Evolutionary conservation across 2,113 vertebrate species (phyloP), one percentile per base, ranked within the genome.

Genomic region (Limanda limanda): DNA sequence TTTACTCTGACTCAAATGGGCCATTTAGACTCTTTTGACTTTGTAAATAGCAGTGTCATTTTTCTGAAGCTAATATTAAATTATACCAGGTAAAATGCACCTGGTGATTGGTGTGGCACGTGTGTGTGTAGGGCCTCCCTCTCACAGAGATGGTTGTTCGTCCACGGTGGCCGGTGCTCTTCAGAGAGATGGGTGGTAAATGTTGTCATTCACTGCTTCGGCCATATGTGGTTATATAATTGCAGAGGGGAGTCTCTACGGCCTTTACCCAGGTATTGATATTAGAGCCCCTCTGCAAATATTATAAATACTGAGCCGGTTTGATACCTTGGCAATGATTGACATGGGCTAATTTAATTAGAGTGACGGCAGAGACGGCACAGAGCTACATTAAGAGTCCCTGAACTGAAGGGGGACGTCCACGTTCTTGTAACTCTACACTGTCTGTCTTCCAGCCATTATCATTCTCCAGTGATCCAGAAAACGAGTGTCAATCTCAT

Each of bases 1-100:
- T 99, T 99, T 98, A 95, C 93, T 86, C 95, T 97, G 96, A 96
- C 97, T 94, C 89, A 91, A 89, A 91, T 84, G 87, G 82, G 62
- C 92, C 93, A 92, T 94, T 95, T 94, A 93, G 90, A 88, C 83
- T 91, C 83, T 68, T 92, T 91, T 92, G 87, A 92, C 93, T 93
- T 91, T 78, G 79, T 88, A 93, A 93, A 93, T 89, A 92, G 82
- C 74, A 82, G 87, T 90, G 91, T 94, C 86, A 92, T 92, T 95
- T 94, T 89, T 90, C 90, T 92, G 88, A 84, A 84, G 88, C 90
- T 92, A 91, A 93, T 93, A 95, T 92, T 88, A 90, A 93, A 93
- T 92, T 87, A 86, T 89, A 91, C 88, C 91, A 91, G 92, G 89
- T 89, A 78, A 93, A 94, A 94, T 86, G 84, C 89, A 88, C 87